Conservation (phyloP, 2,113 vertebrate genomes). For the Glaucomys volans region DNA sequence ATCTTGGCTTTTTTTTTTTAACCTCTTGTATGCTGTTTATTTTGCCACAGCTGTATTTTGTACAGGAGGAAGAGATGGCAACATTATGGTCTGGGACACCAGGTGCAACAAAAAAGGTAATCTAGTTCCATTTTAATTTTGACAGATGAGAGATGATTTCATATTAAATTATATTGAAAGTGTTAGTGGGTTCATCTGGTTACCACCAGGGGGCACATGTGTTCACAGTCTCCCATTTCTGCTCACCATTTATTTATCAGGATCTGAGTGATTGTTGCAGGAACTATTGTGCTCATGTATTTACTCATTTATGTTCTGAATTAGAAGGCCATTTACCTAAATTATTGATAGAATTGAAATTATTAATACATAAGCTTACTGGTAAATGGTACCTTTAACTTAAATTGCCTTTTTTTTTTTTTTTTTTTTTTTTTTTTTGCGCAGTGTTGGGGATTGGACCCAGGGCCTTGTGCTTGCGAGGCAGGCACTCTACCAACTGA, state of each 20-base stretch:
- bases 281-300: background rate
- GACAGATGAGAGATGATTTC: background rate
- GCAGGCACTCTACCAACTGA: no score
- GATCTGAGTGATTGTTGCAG: background rate
- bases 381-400: constrained; percentile 23
- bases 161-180: constrained; percentile 23
- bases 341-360: constrained; percentile 12
- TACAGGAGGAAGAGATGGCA: constrained; percentile 97
- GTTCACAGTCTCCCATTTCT: background rate
- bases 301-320: constrained; percentile 36
- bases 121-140: background rate
- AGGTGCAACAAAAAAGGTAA: constrained; percentile 98
- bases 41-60: constrained; percentile 93
- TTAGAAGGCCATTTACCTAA: constrained; percentile 9
- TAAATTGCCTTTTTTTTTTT: background rate
- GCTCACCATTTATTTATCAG: background rate
- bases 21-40: constrained; percentile 27
- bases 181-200: constrained; percentile 1
- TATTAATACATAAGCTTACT: constrained; percentile 18
- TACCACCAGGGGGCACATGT: constrained; percentile 63
- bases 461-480: no score
- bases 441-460: no score
- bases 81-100: constrained; percentile 98
- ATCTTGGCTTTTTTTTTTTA: constrained; percentile 48
- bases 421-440: constrained; percentile 30